Evolutionary conservation across 2,888 invertebrate species (phyloP), one percentile per base, ranked within the genome.

Genomic region (Digitonthophagus gazella): DNA sequence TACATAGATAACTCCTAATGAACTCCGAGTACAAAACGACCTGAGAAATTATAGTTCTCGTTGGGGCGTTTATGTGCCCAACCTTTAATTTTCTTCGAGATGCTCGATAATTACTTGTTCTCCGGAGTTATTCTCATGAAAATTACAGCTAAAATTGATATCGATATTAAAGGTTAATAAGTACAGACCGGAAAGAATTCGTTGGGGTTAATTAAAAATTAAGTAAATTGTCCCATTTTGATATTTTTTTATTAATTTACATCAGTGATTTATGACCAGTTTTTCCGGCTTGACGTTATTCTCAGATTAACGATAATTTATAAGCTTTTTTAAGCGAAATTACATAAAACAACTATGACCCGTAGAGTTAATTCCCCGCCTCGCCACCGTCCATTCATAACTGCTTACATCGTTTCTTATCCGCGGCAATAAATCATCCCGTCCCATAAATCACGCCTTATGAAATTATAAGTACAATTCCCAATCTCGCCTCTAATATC

Each of bases 1-100:
- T 76, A 75, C 77, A 76, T 76, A 78, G 80, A 80, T 80, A 80
- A 76, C 75, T 77, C 76, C 75, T 80, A 80, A 80, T 80, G 79
- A 80, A 78, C 79, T 78, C 77, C 65, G 58, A 22, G 54, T 61
- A 69, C 65, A 69, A 69, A 69, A 61, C 61, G 61, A 61, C 61
- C 61, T n/a, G 61, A 61, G 20, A 61, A 61, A 61, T 61, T 61
- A 61, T 61, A 61, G 61, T 18, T 18, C 20, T 61, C 18, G 61
- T 18, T n/a, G 16, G n/a, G 61, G n/a, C 61, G 61, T 19, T 61
- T 20, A 20, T 19, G 61, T 61, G 16, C 16, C 20, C 18, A 44
- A 44, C 28, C 28, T 44, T 44, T 44, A 44, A 44, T 44, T 44
- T 44, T 44, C 28, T 44, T 22, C 11, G 11, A 44, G 28, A 44